Base-by-base conservation (phyloP, 2,113 vertebrate species). In the Pogona vitticeps region DNA sequence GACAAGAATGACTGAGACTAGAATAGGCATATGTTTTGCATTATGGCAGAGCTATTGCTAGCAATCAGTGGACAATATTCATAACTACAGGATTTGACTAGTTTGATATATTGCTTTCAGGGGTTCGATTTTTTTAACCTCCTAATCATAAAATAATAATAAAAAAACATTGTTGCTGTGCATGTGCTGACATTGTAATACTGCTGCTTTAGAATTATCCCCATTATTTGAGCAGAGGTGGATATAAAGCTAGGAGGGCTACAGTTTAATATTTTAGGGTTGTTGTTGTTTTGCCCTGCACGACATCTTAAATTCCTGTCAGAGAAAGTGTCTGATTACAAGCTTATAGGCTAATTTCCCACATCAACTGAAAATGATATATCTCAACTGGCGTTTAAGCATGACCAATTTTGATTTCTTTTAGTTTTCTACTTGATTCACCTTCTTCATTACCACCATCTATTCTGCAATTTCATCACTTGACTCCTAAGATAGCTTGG, bases 291-390 rank as follows among this genome's bases (percentile, higher is more conserved):
- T 73, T 67, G 67, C 85, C 28, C 67, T 91, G 79, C 83, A 86
- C 80, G 72, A 63, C 87, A 87, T 0, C 82, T 68, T 90, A 94
- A 82, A 82, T 85, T 81, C 84, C 87, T 91, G 78, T 86, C 92
- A 93, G 91, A 93, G 89, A 87, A 91, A 91, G 78, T 86, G 68
- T 87, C 89, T 93, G 88, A 93, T 92, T 90, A 92, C 91, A 91
- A 92, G 88, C 83, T 63, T 87, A 90, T 63, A 78, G 36, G 13
- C 65, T 85, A 89, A 56, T 90, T 95, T 92, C 72, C 80, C 85
- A 88, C 68, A 79, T 85, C 36, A 82, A 67, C 0, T 5, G 78
- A 36, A 93, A 86, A 91, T 0, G 82, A 83, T 63, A 84, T 91
- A 91, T 79, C 70, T 88, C 28, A 89, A 58, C 85, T 56, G 42